A percentile compares a stretch with the other conserved stretches of the same genome.
These are phyloP conservation scores for Odontophorus gujanensis DNA, from an alignment of 2,113 vertebrate genomes.

Conservation along the genomic window DNA sequence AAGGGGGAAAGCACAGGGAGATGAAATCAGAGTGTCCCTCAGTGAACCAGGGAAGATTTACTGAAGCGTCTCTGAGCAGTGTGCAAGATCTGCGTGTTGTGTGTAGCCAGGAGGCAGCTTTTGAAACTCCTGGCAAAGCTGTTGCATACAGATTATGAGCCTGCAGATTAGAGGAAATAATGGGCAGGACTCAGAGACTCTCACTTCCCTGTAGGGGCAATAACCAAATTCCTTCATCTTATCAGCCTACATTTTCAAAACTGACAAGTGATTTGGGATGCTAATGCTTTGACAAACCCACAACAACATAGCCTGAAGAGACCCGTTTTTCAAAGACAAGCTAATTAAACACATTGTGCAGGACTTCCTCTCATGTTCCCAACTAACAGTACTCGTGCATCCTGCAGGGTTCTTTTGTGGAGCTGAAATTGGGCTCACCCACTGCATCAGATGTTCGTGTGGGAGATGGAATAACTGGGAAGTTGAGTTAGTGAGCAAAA, in stretches of 20 bases:
- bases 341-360: neutral
- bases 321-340: neutral
- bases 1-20: neutral
- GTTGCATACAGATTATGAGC: neutral
- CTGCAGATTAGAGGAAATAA: neutral
- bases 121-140: neutral
- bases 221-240: neutral
- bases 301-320: neutral
- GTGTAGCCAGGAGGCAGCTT: neutral
- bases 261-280: neutral
- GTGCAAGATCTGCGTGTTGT: neutral
- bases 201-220: neutral
- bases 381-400: neutral
- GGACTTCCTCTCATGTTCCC: neutral
- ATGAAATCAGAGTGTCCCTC: neutral
- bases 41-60: neutral
- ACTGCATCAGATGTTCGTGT: too few species aligned
- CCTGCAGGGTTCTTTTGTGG: neutral
- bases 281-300: neutral
- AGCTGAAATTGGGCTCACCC: neutral
- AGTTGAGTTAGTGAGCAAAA: accelerated
- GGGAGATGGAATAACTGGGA: neutral
- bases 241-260: neutral
- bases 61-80: neutral
- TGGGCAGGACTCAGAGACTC: neutral